Evolutionary conservation across 2,797 vertebrate genomes (phyloP).

Genomic region (Sebastes flavidus): DNA sequence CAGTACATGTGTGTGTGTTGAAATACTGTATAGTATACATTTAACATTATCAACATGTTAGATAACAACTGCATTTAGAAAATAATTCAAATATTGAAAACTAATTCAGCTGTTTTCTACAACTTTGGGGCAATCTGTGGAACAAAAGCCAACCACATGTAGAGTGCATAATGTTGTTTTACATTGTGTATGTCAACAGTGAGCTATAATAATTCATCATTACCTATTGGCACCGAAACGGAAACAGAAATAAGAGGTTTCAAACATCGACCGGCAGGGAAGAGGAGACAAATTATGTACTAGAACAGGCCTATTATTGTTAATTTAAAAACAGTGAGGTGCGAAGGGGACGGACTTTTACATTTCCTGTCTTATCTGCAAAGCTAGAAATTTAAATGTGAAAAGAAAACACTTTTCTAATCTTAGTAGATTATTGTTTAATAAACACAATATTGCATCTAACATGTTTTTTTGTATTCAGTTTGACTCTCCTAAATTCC

Average conservation of each 20-base stretch:
- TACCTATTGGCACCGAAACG: background rate
- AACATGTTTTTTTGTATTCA: too few relatives aligned
- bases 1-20: background rate
- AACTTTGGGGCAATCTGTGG: background rate
- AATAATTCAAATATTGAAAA: background rate
- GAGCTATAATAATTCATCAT: background rate
- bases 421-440: too few relatives aligned
- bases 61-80: background rate
- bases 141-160: background rate
- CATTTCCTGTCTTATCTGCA: too few relatives aligned
- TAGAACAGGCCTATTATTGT: too few relatives aligned
- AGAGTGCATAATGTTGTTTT: background rate
- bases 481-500: too few relatives aligned
- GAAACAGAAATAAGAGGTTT: background rate
- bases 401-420: too few relatives aligned
- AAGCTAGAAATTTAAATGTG: too few relatives aligned
- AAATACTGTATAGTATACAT: background rate
- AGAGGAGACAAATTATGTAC: background rate
- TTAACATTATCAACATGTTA: background rate
- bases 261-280: background rate
- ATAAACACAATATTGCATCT: too few relatives aligned
- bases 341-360: too few relatives aligned
- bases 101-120: background rate
- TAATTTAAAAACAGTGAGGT: too few relatives aligned
- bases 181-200: background rate